phyloP scores from a whole-genome alignment of 2,888 invertebrate genomes.

The Oligia fasciuncula region DNA sequence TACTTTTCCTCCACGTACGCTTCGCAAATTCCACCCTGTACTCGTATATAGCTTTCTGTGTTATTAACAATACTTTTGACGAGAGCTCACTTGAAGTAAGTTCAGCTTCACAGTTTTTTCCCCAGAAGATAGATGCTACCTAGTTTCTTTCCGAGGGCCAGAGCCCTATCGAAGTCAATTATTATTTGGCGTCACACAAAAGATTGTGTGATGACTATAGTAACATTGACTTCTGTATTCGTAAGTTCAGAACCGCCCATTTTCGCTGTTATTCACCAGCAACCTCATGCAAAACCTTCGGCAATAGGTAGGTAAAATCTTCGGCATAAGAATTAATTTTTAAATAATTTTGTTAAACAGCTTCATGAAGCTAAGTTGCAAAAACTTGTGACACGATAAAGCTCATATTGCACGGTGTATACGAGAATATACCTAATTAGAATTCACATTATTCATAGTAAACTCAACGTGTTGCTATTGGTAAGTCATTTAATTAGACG shows the following conservation, averaged over 20 bases:
- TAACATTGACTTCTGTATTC: background rate
- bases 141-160: background rate
- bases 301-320: background rate
- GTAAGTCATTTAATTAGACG: slow-evolving; percentile 53
- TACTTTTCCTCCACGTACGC: too few relatives aligned
- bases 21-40: too few relatives aligned
- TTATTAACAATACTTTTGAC: background rate
- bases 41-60: too few relatives aligned
- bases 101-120: background rate
- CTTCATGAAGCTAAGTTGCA: background rate
- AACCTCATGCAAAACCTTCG: background rate
- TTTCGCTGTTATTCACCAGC: background rate
- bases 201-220: background rate
- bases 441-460: slow-evolving; percentile 38
- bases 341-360: background rate
- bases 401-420: background rate
- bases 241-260: background rate
- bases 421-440: slow-evolving; percentile 49
- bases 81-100: background rate
- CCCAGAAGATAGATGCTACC: background rate
- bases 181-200: too few relatives aligned
- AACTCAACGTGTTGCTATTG: slow-evolving; percentile 21
- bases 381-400: slow-evolving; percentile 29
- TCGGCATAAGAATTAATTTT: background rate
- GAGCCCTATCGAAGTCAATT: too few relatives aligned